Evolutionary conservation across 2,888 invertebrate species (phyloP).

Genomic region (Lordiphosa andalusiaca): DNA sequence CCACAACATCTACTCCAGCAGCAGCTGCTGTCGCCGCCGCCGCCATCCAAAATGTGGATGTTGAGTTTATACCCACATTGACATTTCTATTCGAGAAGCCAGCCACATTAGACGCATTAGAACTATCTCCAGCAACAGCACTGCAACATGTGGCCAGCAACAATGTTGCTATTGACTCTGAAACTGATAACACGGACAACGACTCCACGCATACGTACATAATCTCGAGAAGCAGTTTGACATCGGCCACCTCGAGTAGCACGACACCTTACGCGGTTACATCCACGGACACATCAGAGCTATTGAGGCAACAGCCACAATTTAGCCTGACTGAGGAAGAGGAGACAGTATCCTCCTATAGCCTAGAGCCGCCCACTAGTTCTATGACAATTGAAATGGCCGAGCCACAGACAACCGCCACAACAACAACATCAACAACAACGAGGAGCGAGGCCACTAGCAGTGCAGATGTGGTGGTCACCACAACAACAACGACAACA

Average conservation of each 20-base stretch:
- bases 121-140: slow-evolving; percentile 1
- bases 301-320: slow-evolving; percentile 62
- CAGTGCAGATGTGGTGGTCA: slow-evolving; percentile 43
- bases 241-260: slow-evolving; percentile 47
- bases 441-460: slow-evolving; percentile 42
- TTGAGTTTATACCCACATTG: slow-evolving; percentile 77
- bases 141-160: slow-evolving; percentile 47
- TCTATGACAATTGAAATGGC: slow-evolving; percentile 78
- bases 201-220: slow-evolving; percentile 68
- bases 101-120: slow-evolving; percentile 9
- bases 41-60: slow-evolving; percentile 36
- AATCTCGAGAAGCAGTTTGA: slow-evolving; percentile 61
- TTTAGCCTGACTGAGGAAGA: slow-evolving; percentile 67
- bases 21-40: slow-evolving; percentile 10
- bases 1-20: slow-evolving; percentile 17
- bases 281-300: slow-evolving; percentile 59
- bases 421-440: slow-evolving; percentile 31
- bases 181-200: slow-evolving; percentile 31
- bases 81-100: slow-evolving; percentile 67
- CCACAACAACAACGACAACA: slow-evolving; percentile 47
- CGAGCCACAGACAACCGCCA: slow-evolving; percentile 42
- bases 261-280: slow-evolving; percentile 58
- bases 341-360: slow-evolving; percentile 58
- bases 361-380: slow-evolving; percentile 73
- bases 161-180: slow-evolving; percentile 33